A percentile compares a stretch with the other conserved stretches of the same genome.
Conservation (phyloP, 1,140 invertebrate species). For the Nasonia vitripennis region DNA sequence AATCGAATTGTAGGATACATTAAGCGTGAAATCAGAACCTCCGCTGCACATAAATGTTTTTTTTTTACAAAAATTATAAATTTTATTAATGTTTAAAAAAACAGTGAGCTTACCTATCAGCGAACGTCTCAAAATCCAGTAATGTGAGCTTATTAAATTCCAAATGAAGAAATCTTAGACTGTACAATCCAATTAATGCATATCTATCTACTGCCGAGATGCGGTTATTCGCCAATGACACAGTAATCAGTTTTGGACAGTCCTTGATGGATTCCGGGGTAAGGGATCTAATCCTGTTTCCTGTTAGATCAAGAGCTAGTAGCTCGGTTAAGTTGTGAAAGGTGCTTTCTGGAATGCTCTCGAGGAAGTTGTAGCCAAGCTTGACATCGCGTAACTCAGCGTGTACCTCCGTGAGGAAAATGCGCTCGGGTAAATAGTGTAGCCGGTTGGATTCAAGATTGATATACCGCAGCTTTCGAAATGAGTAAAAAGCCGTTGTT, state of each 20-base stretch:
- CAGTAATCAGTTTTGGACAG: constrained; percentile 68
- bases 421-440: constrained; percentile 77
- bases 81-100: neutral
- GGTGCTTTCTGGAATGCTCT: constrained; percentile 81
- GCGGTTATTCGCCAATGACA: constrained; percentile 76
- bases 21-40: constrained; percentile 68
- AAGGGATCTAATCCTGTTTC: constrained; percentile 67
- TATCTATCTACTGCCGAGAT: constrained; percentile 82
- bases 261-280: constrained; percentile 63
- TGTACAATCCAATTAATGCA: constrained; percentile 79
- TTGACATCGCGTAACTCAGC: constrained; percentile 84
- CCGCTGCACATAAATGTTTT: constrained; percentile 57
- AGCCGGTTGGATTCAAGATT: constrained; percentile 91
- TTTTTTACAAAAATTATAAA: neutral
- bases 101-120: constrained; percentile 53
- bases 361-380: constrained; percentile 83
- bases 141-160: constrained; percentile 70
- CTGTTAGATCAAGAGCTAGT: constrained; percentile 68
- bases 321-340: constrained; percentile 80
- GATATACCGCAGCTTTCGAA: constrained; percentile 85
- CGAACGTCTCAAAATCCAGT: constrained; percentile 67
- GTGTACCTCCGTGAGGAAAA: constrained; percentile 83
- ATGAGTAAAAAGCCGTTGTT: constrained; percentile 78
- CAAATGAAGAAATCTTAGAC: constrained; percentile 68
- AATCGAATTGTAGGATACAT: constrained; percentile 72